These are phyloP conservation scores for Panthera leo DNA, from an alignment of 2,113 vertebrate genomes.

Conservation along the genomic window DNA sequence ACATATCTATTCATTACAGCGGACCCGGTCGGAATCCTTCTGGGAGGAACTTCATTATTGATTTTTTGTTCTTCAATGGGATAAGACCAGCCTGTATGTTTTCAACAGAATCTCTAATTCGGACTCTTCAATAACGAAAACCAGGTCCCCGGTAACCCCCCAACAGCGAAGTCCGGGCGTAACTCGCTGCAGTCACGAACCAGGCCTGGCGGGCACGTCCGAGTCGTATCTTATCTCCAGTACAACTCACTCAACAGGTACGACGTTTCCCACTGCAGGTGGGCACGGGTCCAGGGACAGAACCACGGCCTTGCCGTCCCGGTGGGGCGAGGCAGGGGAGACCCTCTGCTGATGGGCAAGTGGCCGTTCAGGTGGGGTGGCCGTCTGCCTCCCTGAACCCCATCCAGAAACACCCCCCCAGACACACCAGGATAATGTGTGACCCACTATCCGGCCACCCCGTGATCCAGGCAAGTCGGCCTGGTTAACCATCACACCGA, in stretches of 20 bases:
- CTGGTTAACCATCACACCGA: too few species aligned
- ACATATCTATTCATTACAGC: neutral
- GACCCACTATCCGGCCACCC: neutral
- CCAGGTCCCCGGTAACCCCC: neutral
- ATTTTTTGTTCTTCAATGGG: neutral
- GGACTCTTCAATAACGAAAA: neutral
- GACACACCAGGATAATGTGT: neutral
- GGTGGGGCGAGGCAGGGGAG: neutral
- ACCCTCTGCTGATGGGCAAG: neutral
- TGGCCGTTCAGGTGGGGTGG: neutral
- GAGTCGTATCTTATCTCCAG: fast-evolving
- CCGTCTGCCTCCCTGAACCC: neutral
- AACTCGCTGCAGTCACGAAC: fast-evolving
- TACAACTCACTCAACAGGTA: too few species aligned
- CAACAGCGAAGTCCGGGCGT: fast-evolving
- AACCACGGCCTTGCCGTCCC: neutral
- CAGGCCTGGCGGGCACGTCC: fast-evolving
- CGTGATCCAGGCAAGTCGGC: fast-evolving
- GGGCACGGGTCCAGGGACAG: fast-evolving
- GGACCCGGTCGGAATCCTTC: too few species aligned
- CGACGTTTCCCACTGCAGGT: fast-evolving
- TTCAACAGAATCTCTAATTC: neutral
- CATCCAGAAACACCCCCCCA: neutral
- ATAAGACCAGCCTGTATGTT: neutral
- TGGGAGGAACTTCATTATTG: neutral